phyloP scores from a whole-genome alignment of 2,888 invertebrate genomes.

The Euphydryas editha region DNA sequence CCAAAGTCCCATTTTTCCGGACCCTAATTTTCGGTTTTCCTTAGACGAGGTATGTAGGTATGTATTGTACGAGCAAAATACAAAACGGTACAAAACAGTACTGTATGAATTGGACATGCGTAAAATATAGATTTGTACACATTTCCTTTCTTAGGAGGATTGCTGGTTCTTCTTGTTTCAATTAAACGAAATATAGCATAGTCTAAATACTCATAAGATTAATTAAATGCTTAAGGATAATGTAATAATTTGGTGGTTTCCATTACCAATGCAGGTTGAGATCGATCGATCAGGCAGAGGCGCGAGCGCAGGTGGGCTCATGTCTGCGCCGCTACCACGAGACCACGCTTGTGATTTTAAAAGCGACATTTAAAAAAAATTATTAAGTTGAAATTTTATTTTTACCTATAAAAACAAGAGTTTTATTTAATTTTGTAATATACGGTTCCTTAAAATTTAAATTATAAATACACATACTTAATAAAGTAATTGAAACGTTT shows the following conservation, averaged over 20 bases:
- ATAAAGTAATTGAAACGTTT: no score
- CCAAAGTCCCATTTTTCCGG: neutral
- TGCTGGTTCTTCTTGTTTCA: neutral
- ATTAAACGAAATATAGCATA: neutral
- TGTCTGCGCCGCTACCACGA: slow-evolving; percentile 22
- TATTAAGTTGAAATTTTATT: neutral
- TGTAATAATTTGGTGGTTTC: slow-evolving; percentile 16
- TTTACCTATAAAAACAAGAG: no score
- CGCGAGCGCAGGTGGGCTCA: slow-evolving; percentile 65
- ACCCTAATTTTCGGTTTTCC: neutral
- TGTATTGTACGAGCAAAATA: no score
- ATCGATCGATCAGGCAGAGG: slow-evolving; percentile 43
- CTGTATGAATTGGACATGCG: no score
- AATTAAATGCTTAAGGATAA: slow-evolving; percentile 7
- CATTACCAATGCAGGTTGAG: slow-evolving; percentile 32
- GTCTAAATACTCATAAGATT: neutral
- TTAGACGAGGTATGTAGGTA: no score
- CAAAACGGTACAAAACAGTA: no score
- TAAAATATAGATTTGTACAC: no score
- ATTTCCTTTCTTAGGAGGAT: neutral
- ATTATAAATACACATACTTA: no score
- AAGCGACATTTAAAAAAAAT: slow-evolving; percentile 1
- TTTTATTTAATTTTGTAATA: no score
- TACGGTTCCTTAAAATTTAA: no score
- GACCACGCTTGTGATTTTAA: neutral